phyloP scores from a whole-genome alignment of 2,797 vertebrate genomes.

The Alectoris magna region DNA sequence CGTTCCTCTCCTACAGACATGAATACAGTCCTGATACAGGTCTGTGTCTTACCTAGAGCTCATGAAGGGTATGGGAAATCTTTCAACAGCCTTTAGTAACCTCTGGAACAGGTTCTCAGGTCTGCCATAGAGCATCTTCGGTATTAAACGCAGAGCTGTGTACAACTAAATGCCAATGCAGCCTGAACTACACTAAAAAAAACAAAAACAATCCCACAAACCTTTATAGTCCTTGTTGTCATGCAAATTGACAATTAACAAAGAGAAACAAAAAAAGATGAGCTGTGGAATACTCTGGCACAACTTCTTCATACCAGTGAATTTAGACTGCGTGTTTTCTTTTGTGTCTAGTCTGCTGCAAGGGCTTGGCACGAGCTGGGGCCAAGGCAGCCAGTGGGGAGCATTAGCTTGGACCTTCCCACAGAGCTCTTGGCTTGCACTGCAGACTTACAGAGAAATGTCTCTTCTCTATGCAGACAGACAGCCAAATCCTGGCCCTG shows the following conservation, averaged over 20 bases:
- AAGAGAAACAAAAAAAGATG: conserved; percentile 58
- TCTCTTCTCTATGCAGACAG: conserved; percentile 32
- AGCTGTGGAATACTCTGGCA: conserved; percentile 69
- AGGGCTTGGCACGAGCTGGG: conserved; percentile 50
- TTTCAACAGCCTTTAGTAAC: not conserved
- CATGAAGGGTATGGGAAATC: not conserved
- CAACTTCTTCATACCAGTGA: conserved; percentile 61
- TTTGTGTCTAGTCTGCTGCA: conserved; percentile 70
- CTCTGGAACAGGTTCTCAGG: not conserved
- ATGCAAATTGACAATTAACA: conserved; percentile 57
- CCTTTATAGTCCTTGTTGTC: not conserved
- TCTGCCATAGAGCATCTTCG: not conserved
- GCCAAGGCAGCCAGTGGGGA: conserved; percentile 61
- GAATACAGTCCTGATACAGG: not conserved
- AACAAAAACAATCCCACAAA: not conserved
- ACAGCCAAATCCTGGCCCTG: conserved; percentile 16
- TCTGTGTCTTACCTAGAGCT: not conserved
- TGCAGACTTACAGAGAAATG: not conserved
- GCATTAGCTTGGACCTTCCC: conserved; percentile 59
- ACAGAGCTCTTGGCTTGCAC: conserved; percentile 59
- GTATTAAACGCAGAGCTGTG: not conserved
- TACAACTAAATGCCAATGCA: not conserved
- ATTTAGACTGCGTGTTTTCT: conserved; percentile 63
- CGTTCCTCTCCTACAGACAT: not conserved
- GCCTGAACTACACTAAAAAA: not conserved